Evolutionary conservation across 2,113 vertebrate genomes (phyloP).

Genomic region (Cochlearius cochlearius): DNA sequence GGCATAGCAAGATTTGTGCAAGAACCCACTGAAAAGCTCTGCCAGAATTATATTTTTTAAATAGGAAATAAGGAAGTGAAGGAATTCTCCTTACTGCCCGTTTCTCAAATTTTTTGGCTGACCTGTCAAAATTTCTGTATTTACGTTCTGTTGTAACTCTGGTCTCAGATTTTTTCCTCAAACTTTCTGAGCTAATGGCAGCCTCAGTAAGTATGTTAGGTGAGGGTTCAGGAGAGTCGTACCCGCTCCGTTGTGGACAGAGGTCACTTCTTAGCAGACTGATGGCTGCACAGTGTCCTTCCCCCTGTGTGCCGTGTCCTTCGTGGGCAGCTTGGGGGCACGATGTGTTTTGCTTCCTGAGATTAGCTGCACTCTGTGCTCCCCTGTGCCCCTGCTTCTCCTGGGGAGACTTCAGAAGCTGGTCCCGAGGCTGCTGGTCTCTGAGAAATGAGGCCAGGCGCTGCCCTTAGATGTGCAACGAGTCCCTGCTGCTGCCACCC

Average conservation of each 20-base stretch:
- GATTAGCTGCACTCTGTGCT: not conserved
- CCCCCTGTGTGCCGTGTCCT: rapidly evolving
- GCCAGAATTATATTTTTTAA: not conserved
- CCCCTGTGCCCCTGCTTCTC: not conserved
- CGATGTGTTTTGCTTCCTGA: not conserved
- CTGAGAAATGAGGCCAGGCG: not conserved
- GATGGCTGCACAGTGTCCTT: not conserved
- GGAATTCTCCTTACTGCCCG: not conserved
- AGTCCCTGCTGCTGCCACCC: not conserved
- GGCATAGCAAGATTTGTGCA: not conserved
- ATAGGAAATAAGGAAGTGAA: not conserved
- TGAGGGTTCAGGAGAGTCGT: not conserved
- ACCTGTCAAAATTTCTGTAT: not conserved
- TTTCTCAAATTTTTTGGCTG: not conserved
- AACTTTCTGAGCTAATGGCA: not conserved
- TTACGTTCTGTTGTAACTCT: not conserved
- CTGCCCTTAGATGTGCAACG: rapidly evolving
- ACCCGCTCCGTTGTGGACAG: not conserved
- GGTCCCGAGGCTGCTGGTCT: not conserved
- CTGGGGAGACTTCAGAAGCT: not conserved
- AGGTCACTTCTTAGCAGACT: not conserved
- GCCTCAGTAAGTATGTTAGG: not conserved
- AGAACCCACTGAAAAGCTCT: not conserved
- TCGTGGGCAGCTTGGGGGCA: not conserved
- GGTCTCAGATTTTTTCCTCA: not conserved